Conservation (phyloP, 2,797 vertebrate species). For the Huso huso region DNA sequence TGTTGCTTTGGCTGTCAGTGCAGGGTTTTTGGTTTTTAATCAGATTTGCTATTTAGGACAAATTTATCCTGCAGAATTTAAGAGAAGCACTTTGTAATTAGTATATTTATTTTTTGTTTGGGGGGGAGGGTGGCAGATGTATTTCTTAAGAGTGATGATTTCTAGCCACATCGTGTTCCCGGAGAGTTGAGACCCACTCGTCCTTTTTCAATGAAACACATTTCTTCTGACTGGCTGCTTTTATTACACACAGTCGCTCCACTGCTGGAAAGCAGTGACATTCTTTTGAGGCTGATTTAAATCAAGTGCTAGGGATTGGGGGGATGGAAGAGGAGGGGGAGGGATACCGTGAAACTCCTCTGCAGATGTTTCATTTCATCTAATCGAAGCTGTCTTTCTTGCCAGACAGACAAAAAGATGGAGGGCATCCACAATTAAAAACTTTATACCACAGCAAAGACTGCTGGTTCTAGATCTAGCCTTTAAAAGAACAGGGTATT, state of each 20-base stretch:
- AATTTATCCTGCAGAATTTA: slow-evolving; percentile 30
- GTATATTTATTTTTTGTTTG: no score
- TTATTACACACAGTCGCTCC: slow-evolving; percentile 22
- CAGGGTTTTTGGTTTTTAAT: no score
- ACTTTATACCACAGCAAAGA: no score
- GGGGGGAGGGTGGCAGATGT: slow-evolving; percentile 35
- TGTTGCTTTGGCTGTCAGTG: background rate
- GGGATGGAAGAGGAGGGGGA: slow-evolving; percentile 24
- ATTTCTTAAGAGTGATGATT: slow-evolving; percentile 39
- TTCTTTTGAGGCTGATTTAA: slow-evolving; percentile 34
- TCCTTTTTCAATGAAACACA: slow-evolving; percentile 46
- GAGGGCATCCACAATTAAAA: no score
- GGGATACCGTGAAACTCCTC: slow-evolving; percentile 18
- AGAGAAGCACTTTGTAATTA: slow-evolving; percentile 37
- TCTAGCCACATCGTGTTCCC: slow-evolving; percentile 29
- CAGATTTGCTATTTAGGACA: background rate
- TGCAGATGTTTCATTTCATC: slow-evolving; percentile 33
- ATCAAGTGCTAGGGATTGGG: slow-evolving; percentile 38
- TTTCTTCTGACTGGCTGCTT: slow-evolving; percentile 47
- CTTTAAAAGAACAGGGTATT: no score
- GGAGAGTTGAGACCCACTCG: slow-evolving; percentile 31
- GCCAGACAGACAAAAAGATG: no score
- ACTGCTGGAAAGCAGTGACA: slow-evolving; percentile 30
- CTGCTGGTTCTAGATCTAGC: no score
- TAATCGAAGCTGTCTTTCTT: slow-evolving; percentile 10